Base-by-base conservation (phyloP, 1,140 invertebrate species). In the Calycopis cecrops region DNA sequence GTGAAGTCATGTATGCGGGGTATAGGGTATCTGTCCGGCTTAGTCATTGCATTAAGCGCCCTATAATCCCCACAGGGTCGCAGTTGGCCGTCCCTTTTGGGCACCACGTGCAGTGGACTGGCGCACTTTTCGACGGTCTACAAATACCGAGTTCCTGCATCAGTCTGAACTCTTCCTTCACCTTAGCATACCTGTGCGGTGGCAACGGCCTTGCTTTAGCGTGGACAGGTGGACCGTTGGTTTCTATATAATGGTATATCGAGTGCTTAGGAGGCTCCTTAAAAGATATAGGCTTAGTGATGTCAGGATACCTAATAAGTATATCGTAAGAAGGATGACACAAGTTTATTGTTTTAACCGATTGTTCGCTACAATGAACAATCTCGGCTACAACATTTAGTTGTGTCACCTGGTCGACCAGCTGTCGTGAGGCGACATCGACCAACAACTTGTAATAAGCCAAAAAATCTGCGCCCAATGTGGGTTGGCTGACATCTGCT, bases 181-280 rank as follows among this genome's bases (percentile, higher is more conserved):
- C 52, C 35, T 52, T 53, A 28, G 16, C 35, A 53, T 49, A 59
- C 48, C 51, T 33, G 14, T 61, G 34, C 1, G 59, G 54, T 35
- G 55, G 51, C 38, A 62, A 47, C 9, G 55, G 51, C 33, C 60
- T 57, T 10, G 55, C 44, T 10, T 44, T 42, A 11, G 60, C 54
- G 37, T 50, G 35, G 4, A 63, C 57, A 12, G 62, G 51, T 9
- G 57, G 57, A 1, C 62, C 62, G 11, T 47, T 63, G 1, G 57
- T 64, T 18, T 64, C 52, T 12, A 60, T 64, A 52, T 55, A 48
- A 52, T 57, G 55, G 42, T 44, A 53, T 17, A 63, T 51, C 6
- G 38, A 52, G 21, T 60, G 50, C 28, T 35, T 18, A 21, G 59
- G 48, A 3, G 48, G 9, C 10, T 52, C 48, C 33, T 52, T 55